Evolutionary conservation across 2,113 vertebrate species (phyloP).

Genomic region (Camelus bactrianus): DNA sequence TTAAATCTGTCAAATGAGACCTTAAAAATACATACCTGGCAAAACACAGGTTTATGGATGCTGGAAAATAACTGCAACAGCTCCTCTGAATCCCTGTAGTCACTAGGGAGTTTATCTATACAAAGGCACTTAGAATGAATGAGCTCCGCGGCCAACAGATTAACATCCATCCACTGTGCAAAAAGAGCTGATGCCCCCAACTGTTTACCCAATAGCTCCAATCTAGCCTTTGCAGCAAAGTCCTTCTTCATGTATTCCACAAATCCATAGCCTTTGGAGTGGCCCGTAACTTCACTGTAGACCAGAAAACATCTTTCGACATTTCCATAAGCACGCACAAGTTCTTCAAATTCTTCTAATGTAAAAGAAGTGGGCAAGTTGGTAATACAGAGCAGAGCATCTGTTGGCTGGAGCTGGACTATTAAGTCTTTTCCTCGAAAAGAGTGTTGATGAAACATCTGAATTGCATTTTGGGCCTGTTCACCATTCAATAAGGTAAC

Average conservation of each 20-base stretch:
- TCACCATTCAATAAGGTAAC: constrained; percentile 97
- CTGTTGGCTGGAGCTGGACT: constrained; percentile 97
- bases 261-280: constrained; percentile 98
- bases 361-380: constrained; percentile 94
- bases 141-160: constrained; percentile 94
- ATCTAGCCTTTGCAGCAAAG: constrained; percentile 95
- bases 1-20: background rate
- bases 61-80: constrained; percentile 93
- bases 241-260: constrained; percentile 99
- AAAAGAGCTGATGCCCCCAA: constrained; percentile 92
- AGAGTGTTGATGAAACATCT: constrained; percentile 92
- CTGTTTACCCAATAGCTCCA: constrained; percentile 94
- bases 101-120: constrained; percentile 93
- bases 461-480: constrained; percentile 97
- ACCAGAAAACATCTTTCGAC: constrained; percentile 97
- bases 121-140: constrained; percentile 99
- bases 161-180: constrained; percentile 99
- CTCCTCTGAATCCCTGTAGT: constrained; percentile 92
- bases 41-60: constrained; percentile 95
- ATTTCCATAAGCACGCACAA: constrained; percentile 96
- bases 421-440: constrained; percentile 94
- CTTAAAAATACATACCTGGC: constrained; percentile 91
- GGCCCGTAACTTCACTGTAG: constrained; percentile 94
- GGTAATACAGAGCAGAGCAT: constrained; percentile 96
- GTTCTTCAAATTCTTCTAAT: constrained; percentile 94